A percentile compares a stretch with the other conserved stretches of the same genome.
These are phyloP conservation scores for Heteromormyrus szaboi DNA, from an alignment of 2,797 vertebrate species.

Conservation along the genomic window DNA sequence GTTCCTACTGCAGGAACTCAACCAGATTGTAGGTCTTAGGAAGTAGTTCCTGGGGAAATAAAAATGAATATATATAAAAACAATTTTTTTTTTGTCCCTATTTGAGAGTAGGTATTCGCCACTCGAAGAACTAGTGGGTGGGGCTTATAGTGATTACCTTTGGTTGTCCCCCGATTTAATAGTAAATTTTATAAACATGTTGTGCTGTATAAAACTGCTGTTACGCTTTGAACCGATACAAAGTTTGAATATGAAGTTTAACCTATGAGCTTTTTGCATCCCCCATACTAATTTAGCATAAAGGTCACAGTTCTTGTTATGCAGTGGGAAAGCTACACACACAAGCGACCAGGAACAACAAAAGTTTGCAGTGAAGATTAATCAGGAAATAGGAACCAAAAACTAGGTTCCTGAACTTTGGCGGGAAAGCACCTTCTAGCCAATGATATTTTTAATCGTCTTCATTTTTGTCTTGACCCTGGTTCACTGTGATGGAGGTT, in stretches of 20 bases:
- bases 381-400: not conserved
- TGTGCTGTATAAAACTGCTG: not conserved
- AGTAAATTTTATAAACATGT: not conserved
- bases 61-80: not conserved
- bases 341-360: not conserved
- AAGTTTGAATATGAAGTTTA: not conserved
- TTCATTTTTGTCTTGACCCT: not conserved
- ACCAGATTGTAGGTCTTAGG: not conserved
- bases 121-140: not conserved
- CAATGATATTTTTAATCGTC: not conserved
- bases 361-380: not conserved
- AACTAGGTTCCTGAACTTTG: not conserved
- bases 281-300: not conserved
- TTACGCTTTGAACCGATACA: not conserved
- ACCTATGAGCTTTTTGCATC: not conserved
- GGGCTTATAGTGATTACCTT: not conserved
- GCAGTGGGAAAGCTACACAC: not conserved
- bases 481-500: not conserved
- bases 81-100: not conserved
- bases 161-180: not conserved
- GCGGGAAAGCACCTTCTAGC: not conserved
- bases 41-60: not conserved
- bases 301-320: not conserved
- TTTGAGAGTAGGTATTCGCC: not conserved
- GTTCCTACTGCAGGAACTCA: not conserved